phyloP scores from a whole-genome alignment of 2,113 vertebrate species.

The Rhinoderma darwinii region DNA sequence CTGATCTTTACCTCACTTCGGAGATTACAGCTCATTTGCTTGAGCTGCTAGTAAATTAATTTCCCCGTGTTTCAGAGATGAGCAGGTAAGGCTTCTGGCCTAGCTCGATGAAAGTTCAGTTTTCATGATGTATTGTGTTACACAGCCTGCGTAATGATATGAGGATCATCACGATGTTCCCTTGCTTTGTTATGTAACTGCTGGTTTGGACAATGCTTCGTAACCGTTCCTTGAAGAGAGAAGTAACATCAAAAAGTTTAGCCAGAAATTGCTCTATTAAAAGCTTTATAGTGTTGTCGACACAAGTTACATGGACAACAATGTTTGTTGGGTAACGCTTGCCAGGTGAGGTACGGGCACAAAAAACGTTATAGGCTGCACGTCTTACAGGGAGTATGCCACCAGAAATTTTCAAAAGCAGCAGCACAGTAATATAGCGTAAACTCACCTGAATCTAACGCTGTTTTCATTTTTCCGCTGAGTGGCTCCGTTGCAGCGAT shows the following conservation, averaged over 20 bases:
- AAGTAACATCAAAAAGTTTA: background rate
- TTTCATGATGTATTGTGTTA: constrained; percentile 22
- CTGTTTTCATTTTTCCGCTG: too few relatives aligned
- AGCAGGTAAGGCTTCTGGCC: background rate
- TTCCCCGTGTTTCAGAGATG: background rate
- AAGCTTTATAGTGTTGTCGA: too few relatives aligned
- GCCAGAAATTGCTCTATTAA: background rate
- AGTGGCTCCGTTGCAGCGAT: too few relatives aligned
- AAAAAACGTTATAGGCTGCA: too few relatives aligned
- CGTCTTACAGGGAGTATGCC: too few relatives aligned
- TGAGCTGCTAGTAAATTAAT: background rate
- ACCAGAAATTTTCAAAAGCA: too few relatives aligned
- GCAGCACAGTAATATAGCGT: too few relatives aligned
- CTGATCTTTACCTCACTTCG: background rate
- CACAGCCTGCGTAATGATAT: constrained; percentile 20
- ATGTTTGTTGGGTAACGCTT: too few relatives aligned
- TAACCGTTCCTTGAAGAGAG: background rate
- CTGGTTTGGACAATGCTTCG: background rate
- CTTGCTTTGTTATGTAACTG: background rate
- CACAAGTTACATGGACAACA: too few relatives aligned
- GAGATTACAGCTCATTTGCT: background rate
- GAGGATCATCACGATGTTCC: background rate
- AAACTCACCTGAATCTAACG: too few relatives aligned
- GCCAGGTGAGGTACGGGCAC: too few relatives aligned
- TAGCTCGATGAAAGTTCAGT: background rate